Evolutionary conservation across 2,888 invertebrate genomes (phyloP).

Genomic region (Drosophila leonis): DNA sequence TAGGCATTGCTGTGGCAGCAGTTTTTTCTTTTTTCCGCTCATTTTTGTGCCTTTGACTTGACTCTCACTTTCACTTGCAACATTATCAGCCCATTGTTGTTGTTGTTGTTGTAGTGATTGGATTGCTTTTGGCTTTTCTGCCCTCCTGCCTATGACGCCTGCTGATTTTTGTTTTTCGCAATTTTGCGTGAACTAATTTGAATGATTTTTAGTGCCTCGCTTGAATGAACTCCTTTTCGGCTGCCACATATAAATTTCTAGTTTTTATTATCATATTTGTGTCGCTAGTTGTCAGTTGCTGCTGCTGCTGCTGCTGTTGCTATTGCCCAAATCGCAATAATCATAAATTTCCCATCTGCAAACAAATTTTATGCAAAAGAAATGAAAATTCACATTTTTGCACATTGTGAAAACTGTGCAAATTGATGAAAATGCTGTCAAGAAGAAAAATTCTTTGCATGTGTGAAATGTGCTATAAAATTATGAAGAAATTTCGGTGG

Average conservation of each 20-base stretch:
- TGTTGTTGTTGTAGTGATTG: conserved; percentile 59
- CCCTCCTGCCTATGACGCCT: conserved; percentile 4
- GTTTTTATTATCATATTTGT: conserved; percentile 74
- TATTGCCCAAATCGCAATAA: conserved; percentile 43
- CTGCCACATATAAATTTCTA: conserved; percentile 57
- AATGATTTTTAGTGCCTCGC: conserved; percentile 64
- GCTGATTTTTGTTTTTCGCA: conserved; percentile 57
- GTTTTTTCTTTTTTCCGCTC: conserved; percentile 15
- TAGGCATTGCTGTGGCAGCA: conserved; percentile 48
- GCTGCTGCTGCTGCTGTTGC: conserved; percentile 15
- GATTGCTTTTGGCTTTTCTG: conserved; percentile 58
- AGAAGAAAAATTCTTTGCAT: neutral
- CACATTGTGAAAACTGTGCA: conserved; percentile 2
- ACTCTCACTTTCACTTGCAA: conserved; percentile 67
- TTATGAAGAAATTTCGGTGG: neutral
- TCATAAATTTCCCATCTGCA: conserved; percentile 54
- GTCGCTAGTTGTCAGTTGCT: conserved; percentile 11
- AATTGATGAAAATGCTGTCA: conserved; percentile 1
- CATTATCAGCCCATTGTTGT: conserved; percentile 57
- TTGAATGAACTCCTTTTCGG: conserved; percentile 30
- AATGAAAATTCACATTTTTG: conserved; percentile 21
- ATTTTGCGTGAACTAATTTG: conserved; percentile 65
- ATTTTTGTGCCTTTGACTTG: conserved; percentile 16
- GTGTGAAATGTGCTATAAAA: conserved; percentile 12
- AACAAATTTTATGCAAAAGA: conserved; percentile 41